phyloP scores from a whole-genome alignment of 1,140 invertebrate species.

The Conus ventricosus region DNA sequence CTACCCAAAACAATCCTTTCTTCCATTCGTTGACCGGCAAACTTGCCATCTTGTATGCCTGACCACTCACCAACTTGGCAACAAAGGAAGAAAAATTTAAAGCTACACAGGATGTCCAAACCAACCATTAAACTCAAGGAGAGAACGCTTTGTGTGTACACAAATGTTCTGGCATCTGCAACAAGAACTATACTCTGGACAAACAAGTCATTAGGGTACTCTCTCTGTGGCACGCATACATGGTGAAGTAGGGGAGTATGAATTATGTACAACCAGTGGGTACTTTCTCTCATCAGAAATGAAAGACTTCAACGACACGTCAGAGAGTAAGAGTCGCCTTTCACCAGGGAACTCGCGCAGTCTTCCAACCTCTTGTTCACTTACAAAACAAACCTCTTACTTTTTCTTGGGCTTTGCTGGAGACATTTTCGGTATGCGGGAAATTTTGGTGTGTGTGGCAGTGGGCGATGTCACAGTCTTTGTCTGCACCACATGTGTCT shows the following conservation, averaged over 20 bases:
- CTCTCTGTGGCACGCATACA: conserved; percentile 10
- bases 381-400: neutral
- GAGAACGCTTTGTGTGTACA: neutral
- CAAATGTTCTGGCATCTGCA: neutral
- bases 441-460: conserved; percentile 43
- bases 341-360: neutral
- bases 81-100: neutral
- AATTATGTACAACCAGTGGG: conserved; percentile 7
- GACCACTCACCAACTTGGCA: neutral
- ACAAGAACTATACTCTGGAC: neutral
- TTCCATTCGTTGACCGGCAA: neutral
- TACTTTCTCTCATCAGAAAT: conserved; percentile 8
- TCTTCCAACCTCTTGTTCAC: neutral
- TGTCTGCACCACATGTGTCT: conserved; percentile 67
- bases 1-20: neutral
- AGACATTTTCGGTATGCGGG: conserved; percentile 47
- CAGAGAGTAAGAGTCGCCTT: neutral
- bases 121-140: neutral
- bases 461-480: conserved; percentile 55
- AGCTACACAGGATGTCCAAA: neutral
- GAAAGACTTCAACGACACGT: neutral
- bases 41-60: neutral
- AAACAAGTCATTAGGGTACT: conserved; percentile 2
- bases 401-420: conserved; percentile 43
- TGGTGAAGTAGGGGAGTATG: neutral